phyloP scores from a whole-genome alignment of 2,888 invertebrate species.

The Empis stercorea region DNA sequence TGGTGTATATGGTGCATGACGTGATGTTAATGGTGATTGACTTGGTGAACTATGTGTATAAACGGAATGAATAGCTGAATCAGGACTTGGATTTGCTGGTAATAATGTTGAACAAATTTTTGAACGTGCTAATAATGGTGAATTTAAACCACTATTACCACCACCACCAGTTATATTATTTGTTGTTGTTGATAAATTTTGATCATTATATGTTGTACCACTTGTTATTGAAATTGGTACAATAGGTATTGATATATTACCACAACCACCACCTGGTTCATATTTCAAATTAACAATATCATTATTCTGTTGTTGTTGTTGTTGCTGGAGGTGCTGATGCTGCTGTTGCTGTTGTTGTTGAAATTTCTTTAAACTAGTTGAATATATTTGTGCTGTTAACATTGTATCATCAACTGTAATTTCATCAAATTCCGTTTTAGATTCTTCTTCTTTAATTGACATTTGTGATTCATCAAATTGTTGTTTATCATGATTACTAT shows the following conservation, averaged over 20 bases:
- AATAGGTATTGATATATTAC: background rate
- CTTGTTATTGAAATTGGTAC: background rate
- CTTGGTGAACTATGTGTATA: constrained; percentile 71
- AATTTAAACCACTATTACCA: constrained; percentile 35
- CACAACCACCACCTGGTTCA: constrained; percentile 21
- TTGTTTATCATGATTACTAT: constrained; percentile 6
- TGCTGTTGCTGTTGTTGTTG: constrained; percentile 3
- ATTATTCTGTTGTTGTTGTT: constrained; percentile 16
- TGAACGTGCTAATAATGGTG: constrained; percentile 53
- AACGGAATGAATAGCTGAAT: constrained; percentile 80
- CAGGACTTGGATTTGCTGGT: constrained; percentile 73
- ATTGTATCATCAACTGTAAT: constrained; percentile 4
- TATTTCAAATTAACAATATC: constrained; percentile 35
- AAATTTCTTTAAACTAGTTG: constrained; percentile 10
- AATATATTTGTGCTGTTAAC: constrained; percentile 6
- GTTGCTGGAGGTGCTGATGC: background rate
- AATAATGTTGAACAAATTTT: constrained; percentile 45
- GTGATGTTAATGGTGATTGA: constrained; percentile 72
- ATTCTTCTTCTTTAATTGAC: constrained; percentile 5
- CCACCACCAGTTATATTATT: background rate
- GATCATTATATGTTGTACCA: constrained; percentile 18
- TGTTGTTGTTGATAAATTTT: constrained; percentile 4
- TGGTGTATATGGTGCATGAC: constrained; percentile 69
- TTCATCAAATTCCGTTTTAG: constrained; percentile 12
- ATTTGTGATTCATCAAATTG: constrained; percentile 10